phyloP scores from a whole-genome alignment of 2,113 vertebrate genomes.

The Seriola rivoliana region DNA sequence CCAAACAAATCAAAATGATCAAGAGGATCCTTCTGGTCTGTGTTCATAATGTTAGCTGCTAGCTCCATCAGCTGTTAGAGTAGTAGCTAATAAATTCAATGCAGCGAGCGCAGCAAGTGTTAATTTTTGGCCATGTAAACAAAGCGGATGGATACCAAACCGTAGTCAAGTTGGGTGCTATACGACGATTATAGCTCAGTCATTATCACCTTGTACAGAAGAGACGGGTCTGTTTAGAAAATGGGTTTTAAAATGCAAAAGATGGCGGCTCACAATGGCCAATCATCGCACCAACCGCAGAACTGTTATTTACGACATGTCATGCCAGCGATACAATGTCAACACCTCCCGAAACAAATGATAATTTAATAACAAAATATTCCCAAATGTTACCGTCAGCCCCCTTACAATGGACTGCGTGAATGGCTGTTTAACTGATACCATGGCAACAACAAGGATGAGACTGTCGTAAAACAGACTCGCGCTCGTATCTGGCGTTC shows the following conservation, averaged over 20 bases:
- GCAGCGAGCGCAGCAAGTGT: no score
- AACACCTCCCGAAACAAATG: not conserved
- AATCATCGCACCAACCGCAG: not conserved
- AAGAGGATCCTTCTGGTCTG: not conserved
- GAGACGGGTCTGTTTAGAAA: not conserved
- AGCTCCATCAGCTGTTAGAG: not conserved
- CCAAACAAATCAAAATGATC: not conserved
- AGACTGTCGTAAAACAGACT: not conserved
- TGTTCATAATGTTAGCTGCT: not conserved
- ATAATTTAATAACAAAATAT: not conserved
- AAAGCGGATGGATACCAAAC: not conserved
- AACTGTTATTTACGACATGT: not conserved
- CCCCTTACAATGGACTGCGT: not conserved
- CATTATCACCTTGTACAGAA: not conserved
- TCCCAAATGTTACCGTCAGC: not conserved
- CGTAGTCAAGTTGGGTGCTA: not conserved
- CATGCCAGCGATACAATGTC: not conserved
- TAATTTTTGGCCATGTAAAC: not conserved
- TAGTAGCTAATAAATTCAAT: not conserved
- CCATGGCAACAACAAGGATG: slow-evolving; percentile 25
- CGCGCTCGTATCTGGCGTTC: not conserved
- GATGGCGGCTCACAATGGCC: not conserved
- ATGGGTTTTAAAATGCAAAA: not conserved
- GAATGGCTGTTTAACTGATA: not conserved
- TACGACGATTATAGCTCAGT: not conserved